Conservation (phyloP, 2,888 invertebrate species). For the Plagodis dolabraria region DNA sequence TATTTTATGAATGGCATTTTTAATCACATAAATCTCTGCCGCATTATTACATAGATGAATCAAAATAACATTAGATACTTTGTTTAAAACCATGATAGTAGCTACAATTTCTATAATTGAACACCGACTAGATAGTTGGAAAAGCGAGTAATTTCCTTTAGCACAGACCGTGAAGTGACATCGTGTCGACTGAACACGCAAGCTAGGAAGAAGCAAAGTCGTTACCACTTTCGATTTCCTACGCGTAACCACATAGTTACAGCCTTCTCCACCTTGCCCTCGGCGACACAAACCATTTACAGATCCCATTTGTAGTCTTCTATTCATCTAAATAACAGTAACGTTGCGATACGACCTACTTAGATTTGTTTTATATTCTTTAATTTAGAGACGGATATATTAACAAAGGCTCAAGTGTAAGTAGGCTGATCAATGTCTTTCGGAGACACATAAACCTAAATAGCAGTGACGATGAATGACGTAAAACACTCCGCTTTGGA, state of each 20-base stretch:
- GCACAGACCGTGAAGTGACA: slow-evolving; percentile 44
- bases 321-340: slow-evolving; percentile 24
- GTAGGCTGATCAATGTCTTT: slow-evolving; percentile 25
- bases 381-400: slow-evolving; percentile 19
- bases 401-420: slow-evolving; percentile 20
- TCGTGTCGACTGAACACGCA: slow-evolving; percentile 42
- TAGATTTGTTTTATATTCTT: slow-evolving; percentile 23
- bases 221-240: slow-evolving; percentile 66
- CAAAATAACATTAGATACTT: slow-evolving; percentile 5
- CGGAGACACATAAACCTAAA: slow-evolving; percentile 21
- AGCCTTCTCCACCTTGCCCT: slow-evolving; percentile 32
- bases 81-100: slow-evolving; percentile 7
- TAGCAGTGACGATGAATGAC: slow-evolving; percentile 6
- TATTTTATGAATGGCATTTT: slow-evolving; percentile 22
- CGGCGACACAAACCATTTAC: slow-evolving; percentile 30
- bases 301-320: slow-evolving; percentile 15
- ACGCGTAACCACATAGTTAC: slow-evolving; percentile 36
- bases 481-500: no score
- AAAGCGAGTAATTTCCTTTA: slow-evolving; percentile 28
- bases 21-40: slow-evolving; percentile 6
- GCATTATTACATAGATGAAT: slow-evolving; percentile 10
- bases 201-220: slow-evolving; percentile 52
- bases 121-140: slow-evolving; percentile 1
- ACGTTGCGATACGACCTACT: slow-evolving; percentile 25
- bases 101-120: slow-evolving; percentile 18